Evolutionary conservation across 2,888 invertebrate genomes (phyloP).

Genomic region (Trypoxylon attenuatum): DNA sequence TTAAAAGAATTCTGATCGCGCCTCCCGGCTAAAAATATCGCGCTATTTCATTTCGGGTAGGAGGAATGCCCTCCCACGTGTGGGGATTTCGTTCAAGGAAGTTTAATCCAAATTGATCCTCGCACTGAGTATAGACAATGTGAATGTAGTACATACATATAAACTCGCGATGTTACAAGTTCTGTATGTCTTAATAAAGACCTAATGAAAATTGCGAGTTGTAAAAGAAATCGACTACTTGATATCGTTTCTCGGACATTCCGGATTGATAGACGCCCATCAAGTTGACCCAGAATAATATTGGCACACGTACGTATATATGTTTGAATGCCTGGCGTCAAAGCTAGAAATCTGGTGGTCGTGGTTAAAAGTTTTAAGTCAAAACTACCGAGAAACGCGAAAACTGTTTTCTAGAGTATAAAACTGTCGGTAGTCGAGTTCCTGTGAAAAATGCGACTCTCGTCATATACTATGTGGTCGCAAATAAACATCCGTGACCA

Average conservation of each 20-base stretch:
- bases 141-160: too few species aligned
- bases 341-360: conserved; percentile 47
- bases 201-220: conserved; percentile 16
- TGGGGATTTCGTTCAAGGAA: too few species aligned
- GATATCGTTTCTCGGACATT: conserved; percentile 29
- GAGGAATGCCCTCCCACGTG: too few species aligned
- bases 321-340: conserved; percentile 42
- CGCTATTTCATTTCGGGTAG: too few species aligned
- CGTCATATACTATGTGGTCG: conserved; percentile 38
- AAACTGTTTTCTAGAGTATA: conserved; percentile 51
- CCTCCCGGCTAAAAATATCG: too few species aligned
- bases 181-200: conserved; percentile 12
- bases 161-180: too few species aligned
- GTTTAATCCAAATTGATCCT: too few species aligned
- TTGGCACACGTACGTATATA: conserved; percentile 15
- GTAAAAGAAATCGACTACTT: conserved; percentile 7
- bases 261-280: conserved; percentile 27
- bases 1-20: too few species aligned
- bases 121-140: too few species aligned
- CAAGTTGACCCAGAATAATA: conserved; percentile 37
- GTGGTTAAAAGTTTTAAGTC: conserved; percentile 46
- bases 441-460: conserved; percentile 58
- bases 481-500: conserved; percentile 60
- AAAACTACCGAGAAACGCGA: conserved; percentile 56
- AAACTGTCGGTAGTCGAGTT: conserved; percentile 35